Conservation (phyloP, 2,888 invertebrate genomes). For the Mycalesis mineus region DNA sequence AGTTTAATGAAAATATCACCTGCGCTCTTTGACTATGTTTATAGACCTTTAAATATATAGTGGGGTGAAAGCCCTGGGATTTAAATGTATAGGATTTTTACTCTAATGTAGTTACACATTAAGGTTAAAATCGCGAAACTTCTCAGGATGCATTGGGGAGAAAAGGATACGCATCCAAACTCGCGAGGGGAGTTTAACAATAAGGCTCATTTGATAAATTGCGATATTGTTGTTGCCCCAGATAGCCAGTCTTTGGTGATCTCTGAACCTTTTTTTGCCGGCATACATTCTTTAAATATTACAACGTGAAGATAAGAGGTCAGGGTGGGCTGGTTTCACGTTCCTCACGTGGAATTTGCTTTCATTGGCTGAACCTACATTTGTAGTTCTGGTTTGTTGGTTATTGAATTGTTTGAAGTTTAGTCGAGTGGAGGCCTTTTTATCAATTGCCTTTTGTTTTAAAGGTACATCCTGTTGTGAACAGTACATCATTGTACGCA, state of each 20-base stretch:
- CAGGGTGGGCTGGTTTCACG: slow-evolving; percentile 27
- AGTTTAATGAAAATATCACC: slow-evolving; percentile 68
- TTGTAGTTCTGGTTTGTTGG: slow-evolving; percentile 34
- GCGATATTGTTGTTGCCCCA: slow-evolving; percentile 61
- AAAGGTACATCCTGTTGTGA: background rate
- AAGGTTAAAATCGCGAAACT: slow-evolving; percentile 25
- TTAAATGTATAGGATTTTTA: slow-evolving; percentile 19
- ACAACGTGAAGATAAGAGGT: slow-evolving; percentile 23
- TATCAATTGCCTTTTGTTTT: slow-evolving; percentile 21
- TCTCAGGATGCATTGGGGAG: slow-evolving; percentile 36
- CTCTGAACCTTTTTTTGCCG: slow-evolving; percentile 41
- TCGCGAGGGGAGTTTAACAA: slow-evolving; percentile 60
- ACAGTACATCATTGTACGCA: background rate
- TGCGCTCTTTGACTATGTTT: slow-evolving; percentile 44
- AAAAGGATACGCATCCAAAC: slow-evolving; percentile 38
- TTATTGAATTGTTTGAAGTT: slow-evolving; percentile 39
- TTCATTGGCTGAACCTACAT: slow-evolving; percentile 37
- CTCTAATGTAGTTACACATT: slow-evolving; percentile 8
- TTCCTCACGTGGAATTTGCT: slow-evolving; percentile 35
- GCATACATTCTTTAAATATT: slow-evolving; percentile 25
- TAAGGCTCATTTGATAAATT: slow-evolving; percentile 75
- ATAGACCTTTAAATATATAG: slow-evolving; percentile 35
- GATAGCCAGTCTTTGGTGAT: slow-evolving; percentile 42
- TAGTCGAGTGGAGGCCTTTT: slow-evolving; percentile 30
- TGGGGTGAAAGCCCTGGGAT: slow-evolving; percentile 16